Evolutionary conservation across 1,140 invertebrate genomes (phyloP).

Genomic region (Andrena cerasifolii): DNA sequence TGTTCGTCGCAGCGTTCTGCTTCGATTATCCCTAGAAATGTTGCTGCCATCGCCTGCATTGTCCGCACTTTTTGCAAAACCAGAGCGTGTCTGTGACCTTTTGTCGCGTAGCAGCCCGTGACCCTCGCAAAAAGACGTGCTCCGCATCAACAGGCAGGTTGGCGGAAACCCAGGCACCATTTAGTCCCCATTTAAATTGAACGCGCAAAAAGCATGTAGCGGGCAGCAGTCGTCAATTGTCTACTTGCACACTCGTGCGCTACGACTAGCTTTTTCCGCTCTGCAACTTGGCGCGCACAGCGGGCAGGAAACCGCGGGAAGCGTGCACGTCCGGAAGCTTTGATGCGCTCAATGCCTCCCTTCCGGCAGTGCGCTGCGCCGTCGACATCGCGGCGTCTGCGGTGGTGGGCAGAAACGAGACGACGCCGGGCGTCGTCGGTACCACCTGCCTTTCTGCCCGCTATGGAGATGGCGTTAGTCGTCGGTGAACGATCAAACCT

Average conservation of each 20-base stretch:
- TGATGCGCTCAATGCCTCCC: slow-evolving; percentile 66
- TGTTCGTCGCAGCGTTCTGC: neutral
- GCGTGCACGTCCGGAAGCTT: slow-evolving; percentile 63
- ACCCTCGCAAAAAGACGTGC: too few relatives aligned
- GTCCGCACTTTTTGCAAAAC: too few relatives aligned
- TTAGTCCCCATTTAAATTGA: neutral
- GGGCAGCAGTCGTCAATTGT: neutral
- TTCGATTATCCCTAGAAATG: too few relatives aligned
- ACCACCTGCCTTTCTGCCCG: neutral
- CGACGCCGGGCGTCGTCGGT: slow-evolving; percentile 8
- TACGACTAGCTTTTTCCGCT: slow-evolving; percentile 56
- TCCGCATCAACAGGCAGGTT: neutral
- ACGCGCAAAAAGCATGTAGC: neutral
- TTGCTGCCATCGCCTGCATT: too few relatives aligned
- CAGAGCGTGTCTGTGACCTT: too few relatives aligned
- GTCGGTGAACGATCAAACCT: slow-evolving; percentile 12
- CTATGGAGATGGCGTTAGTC: slow-evolving; percentile 42
- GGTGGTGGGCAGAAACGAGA: neutral
- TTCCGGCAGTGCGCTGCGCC: slow-evolving; percentile 46
- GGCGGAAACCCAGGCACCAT: neutral
- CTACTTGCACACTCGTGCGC: neutral
- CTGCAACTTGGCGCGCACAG: slow-evolving; percentile 46
- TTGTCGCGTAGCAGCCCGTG: too few relatives aligned
- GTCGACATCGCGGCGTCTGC: slow-evolving; percentile 1
- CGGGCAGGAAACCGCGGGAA: slow-evolving; percentile 64